phyloP scores from a whole-genome alignment of 2,113 vertebrate genomes.

The Tragelaphus imberbis region DNA sequence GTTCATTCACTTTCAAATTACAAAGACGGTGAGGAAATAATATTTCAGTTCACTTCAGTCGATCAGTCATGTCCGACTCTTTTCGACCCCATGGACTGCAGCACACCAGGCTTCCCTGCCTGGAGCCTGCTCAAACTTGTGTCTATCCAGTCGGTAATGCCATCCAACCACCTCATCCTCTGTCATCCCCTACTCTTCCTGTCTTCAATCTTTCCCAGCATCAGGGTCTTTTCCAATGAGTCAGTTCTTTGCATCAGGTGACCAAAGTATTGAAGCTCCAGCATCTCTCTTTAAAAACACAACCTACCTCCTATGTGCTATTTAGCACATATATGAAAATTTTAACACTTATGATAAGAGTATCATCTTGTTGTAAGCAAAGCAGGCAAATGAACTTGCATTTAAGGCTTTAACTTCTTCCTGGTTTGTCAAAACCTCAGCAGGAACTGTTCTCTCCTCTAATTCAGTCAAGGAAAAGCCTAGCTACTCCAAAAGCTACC shows the following conservation, averaged over 20 bases:
- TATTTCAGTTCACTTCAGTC: background rate
- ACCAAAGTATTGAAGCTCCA: background rate
- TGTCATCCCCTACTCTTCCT: background rate
- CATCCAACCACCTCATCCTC: background rate
- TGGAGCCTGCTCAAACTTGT: background rate
- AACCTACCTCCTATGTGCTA: background rate
- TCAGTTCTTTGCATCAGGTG: background rate
- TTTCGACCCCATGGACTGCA: background rate
- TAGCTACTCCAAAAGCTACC: background rate
- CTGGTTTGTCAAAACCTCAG: background rate
- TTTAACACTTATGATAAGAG: background rate
- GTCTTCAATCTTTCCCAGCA: background rate
- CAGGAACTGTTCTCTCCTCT: background rate
- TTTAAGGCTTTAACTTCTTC: background rate
- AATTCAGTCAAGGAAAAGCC: background rate
- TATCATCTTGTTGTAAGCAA: background rate
- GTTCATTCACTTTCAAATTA: conserved; percentile 18
- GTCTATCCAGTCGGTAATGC: background rate
- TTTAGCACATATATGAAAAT: conserved; percentile 14
- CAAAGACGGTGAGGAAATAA: background rate
- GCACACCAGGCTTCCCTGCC: background rate
- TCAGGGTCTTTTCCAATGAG: background rate
- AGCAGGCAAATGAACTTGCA: background rate
- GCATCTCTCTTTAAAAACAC: background rate
- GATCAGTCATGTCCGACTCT: background rate